A percentile compares a stretch with the other conserved stretches of the same genome.
These are phyloP conservation scores for Rhinichthys osculus DNA, from an alignment of 2,797 vertebrate genomes.

Conservation along the genomic window DNA sequence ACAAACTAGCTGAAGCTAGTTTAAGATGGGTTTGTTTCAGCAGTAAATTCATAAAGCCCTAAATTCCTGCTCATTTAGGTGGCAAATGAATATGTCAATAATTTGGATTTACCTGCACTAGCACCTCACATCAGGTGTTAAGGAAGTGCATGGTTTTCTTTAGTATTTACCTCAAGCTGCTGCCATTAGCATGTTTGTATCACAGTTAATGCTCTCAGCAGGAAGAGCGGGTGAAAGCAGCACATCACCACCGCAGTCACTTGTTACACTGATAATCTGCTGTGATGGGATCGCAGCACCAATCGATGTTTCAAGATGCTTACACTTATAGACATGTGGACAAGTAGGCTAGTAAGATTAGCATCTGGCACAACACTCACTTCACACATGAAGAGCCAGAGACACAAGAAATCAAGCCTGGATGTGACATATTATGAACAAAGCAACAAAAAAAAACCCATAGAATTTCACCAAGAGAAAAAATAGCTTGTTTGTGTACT, in stretches of 20 bases:
- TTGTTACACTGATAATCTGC: slow-evolving; percentile 48
- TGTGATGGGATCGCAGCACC: slow-evolving; percentile 34
- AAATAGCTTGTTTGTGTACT: too few species aligned
- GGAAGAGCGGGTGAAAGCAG: neutral
- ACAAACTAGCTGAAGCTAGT: neutral
- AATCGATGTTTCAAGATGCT: slow-evolving; percentile 43
- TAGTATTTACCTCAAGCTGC: slow-evolving; percentile 6
- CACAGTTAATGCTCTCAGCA: slow-evolving; percentile 32
- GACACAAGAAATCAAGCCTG: neutral
- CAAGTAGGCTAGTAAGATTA: slow-evolving; percentile 33
- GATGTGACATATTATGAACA: slow-evolving; percentile 1
- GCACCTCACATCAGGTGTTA: neutral
- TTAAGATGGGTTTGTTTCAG: neutral
- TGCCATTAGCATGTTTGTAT: slow-evolving; percentile 34
- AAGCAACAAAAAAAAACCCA: neutral
- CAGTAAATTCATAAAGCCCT: neutral
- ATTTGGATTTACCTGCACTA: neutral
- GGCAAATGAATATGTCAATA: neutral
- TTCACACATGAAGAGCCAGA: slow-evolving; percentile 4
- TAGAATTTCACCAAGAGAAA: neutral
- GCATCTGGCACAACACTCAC: slow-evolving; percentile 27
- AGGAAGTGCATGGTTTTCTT: neutral
- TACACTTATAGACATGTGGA: slow-evolving; percentile 37
- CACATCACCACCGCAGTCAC: slow-evolving; percentile 24
- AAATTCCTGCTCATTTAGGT: neutral